Conservation (phyloP, 2,113 vertebrate species). For the Podarcis cretensis region DNA sequence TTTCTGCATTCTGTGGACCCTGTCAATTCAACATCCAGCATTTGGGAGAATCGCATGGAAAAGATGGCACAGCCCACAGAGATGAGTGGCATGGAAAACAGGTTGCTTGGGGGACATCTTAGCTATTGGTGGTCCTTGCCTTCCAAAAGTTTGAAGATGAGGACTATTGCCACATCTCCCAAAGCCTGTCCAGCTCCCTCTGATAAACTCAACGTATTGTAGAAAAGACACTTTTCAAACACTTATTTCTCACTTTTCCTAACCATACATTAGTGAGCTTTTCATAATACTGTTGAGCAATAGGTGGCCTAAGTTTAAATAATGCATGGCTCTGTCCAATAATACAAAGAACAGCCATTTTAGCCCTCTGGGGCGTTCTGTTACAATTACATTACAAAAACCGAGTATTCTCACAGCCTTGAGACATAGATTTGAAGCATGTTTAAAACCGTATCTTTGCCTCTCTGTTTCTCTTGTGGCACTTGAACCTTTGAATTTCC, state of each 20-base stretch:
- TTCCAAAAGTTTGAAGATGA: neutral
- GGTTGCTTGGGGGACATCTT: neutral
- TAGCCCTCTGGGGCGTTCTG: neutral
- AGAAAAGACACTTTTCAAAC: neutral
- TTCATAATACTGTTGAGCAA: neutral
- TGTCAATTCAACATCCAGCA: too few relatives aligned
- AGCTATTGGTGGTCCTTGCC: neutral
- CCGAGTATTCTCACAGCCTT: neutral
- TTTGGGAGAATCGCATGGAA: too few relatives aligned
- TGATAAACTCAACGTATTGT: neutral
- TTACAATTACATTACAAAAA: neutral
- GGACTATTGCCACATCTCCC: neutral
- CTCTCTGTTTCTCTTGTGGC: conserved; percentile 12
- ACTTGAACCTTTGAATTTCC: conserved; percentile 9
- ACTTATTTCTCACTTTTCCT: neutral
- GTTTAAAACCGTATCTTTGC: conserved; percentile 24
- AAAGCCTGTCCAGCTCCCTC: neutral
- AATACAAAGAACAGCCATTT: neutral
- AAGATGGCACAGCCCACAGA: too few relatives aligned
- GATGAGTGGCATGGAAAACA: too few relatives aligned
- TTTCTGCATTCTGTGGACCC: too few relatives aligned
- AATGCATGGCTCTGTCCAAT: neutral
- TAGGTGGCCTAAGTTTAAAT: neutral
- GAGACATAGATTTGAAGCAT: conserved; percentile 3
- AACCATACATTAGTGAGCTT: neutral